Conservation (phyloP, 2,113 vertebrate genomes). For the Psittacula cyanocephala region DNA sequence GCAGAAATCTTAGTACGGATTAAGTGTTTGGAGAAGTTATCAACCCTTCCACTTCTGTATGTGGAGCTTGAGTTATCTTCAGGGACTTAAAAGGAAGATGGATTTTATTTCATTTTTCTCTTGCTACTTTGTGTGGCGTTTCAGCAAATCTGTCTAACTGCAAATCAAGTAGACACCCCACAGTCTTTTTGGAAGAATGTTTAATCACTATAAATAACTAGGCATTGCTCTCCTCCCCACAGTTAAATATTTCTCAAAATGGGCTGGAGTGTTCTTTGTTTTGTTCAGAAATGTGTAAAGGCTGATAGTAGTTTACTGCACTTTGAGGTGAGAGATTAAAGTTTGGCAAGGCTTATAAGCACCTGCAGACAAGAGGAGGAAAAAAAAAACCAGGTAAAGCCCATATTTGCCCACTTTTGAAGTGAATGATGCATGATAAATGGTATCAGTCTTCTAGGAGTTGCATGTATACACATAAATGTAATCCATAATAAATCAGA, state of each 20-base stretch:
- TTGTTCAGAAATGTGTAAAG: not conserved
- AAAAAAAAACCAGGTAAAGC: not conserved
- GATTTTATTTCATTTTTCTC: not conserved
- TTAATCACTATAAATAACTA: not conserved
- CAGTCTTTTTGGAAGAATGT: not conserved
- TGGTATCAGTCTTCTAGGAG: not conserved
- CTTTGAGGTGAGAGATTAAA: not conserved
- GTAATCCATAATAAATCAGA: not conserved
- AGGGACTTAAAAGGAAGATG: not conserved
- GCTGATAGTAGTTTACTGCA: not conserved
- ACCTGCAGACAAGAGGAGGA: not conserved
- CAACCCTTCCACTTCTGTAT: not conserved
- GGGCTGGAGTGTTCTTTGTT: not conserved
- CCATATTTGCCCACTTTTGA: not conserved
- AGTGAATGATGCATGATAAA: not conserved
- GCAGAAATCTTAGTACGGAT: not conserved
- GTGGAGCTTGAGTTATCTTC: not conserved
- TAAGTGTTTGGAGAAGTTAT: not conserved
- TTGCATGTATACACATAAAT: accelerated
- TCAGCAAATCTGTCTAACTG: not conserved
- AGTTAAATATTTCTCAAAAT: not conserved
- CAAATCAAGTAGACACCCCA: not conserved
- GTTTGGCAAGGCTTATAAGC: not conserved
- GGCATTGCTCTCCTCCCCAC: not conserved
- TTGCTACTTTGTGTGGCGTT: not conserved